Evolutionary conservation across 2,113 vertebrate genomes (phyloP).

Genomic region (Dromaius novaehollandiae): DNA sequence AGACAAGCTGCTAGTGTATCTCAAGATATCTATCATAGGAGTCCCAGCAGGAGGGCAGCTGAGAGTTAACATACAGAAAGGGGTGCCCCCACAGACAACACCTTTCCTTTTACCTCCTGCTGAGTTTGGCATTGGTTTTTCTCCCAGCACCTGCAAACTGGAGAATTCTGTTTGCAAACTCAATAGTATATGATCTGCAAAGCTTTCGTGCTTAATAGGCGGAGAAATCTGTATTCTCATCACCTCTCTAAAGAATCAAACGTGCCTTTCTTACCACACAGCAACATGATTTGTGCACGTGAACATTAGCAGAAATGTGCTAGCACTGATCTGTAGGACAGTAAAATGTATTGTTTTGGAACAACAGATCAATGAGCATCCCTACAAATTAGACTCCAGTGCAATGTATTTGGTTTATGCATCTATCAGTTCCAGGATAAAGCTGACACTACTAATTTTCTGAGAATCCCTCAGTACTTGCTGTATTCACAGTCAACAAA

Average conservation of each 20-base stretch:
- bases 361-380: neutral
- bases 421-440: neutral
- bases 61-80: neutral
- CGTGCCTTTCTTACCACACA: fast-evolving
- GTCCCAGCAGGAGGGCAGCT: neutral
- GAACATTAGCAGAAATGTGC: neutral
- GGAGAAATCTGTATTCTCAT: neutral
- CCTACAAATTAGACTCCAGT: neutral
- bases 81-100: neutral
- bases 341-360: neutral
- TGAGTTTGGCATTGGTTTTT: neutral
- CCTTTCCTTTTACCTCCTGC: neutral
- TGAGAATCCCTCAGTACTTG: neutral
- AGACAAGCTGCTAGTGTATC: neutral
- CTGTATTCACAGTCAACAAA: neutral
- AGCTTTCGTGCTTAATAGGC: neutral
- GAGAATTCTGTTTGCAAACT: neutral
- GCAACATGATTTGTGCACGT: neutral
- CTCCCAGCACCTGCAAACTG: neutral
- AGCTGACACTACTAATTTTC: neutral
- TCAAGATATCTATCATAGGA: neutral
- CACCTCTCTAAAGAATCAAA: neutral
- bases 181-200: neutral
- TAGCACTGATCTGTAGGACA: neutral
- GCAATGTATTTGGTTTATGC: neutral